Evolutionary conservation across 2,888 invertebrate species (phyloP), one percentile per base, ranked within the genome.

Genomic region (Graphium colonna): DNA sequence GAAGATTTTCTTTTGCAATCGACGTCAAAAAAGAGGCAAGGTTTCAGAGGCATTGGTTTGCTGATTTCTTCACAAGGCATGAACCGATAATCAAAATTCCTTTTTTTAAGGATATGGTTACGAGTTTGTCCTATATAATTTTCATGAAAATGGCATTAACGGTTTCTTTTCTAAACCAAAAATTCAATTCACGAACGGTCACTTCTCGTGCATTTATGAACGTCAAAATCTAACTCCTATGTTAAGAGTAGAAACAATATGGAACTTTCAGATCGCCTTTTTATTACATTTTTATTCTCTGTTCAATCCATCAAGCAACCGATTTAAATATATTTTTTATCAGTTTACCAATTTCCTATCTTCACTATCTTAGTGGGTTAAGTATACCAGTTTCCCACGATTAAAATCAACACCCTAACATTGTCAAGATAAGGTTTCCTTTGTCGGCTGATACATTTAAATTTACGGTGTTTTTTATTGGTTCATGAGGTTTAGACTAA

Each of bases 341-440:
- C 28, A 28, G 28, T 28, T 28, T 28, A 28, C 28, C 4, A n/a
- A 33, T 33, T 10, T 33, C 4, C 33, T 33, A 33, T n/a, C 18
- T 7, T 18, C 18, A 26, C 17, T 28, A 3, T 44, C 38, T 45
- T 31, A 39, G 28, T 51, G 31, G 51, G 51, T 51, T 45, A 44
- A 51, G 28, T 39, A 28, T 45, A 31, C 46, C 46, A 46, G 36
- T 16, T 46, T 52, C 47, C 36, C 52, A 52, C 41, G 52, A 52
- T 42, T 31, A 47, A 7, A n/a, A 10, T 47, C 12, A 18, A 41
- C 21, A 12, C 36, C 10, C 41, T 15, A 41, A 40, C 4, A n/a
- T 42, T 36, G 47, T 47, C 47, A 47, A 12, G 47, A 52, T 52
- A 52, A 42, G 36, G 17, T 1, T 15, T 15, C 33, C 26, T 46